Base-by-base conservation (phyloP, 2,797 vertebrate genomes). In the Cynodonichthys magdalenae region DNA sequence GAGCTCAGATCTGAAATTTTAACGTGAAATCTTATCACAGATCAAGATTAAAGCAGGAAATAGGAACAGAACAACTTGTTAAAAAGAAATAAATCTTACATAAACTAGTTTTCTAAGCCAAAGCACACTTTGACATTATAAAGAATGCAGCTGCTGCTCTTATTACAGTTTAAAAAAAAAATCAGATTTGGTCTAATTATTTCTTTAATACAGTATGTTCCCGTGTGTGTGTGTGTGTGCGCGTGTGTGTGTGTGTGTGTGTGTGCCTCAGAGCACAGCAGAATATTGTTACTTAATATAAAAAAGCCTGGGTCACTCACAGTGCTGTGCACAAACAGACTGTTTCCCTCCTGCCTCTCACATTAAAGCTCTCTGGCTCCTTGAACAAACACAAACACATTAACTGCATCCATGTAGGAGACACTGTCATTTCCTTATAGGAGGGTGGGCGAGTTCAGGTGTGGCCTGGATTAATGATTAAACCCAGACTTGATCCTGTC, bases 391-490 rank as follows among this genome's bases (percentile, higher is more conserved):
- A 89, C 34, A 2, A 24, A 24, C 61, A 48, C 60, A 66, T 45
- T 34, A n/a, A 12, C 49, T 2, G 34, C 53, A 42, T 62, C 71
- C 66, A 75, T 18, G 39, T 19, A 0, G 1, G 44, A 65, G 50
- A 6, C 28, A 31, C 51, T 31, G 48, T 18, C 62, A 11, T 60
- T 31, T 77, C 54, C 24, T 20, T 5, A 0, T 31, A 48, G 66
- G 55, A 15, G 2, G 5, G 18, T 17, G 14, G 8, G 5, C 42
- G 15, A 28, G 19, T 39, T 53, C 47, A 79, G 82, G 85, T 77
- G 84, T 82, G 77, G 83, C 70, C 64, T 36, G 53, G 83, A 9
- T 93, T 91, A 93, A 91, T 79, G 73, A 92, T 93, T 93, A 93
- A 93, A 71, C 87, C 28, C 3, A 39, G 48, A 10, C 53, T 78